Conservation (phyloP, 2,888 invertebrate species). For the Schrankia costaestrigalis region DNA sequence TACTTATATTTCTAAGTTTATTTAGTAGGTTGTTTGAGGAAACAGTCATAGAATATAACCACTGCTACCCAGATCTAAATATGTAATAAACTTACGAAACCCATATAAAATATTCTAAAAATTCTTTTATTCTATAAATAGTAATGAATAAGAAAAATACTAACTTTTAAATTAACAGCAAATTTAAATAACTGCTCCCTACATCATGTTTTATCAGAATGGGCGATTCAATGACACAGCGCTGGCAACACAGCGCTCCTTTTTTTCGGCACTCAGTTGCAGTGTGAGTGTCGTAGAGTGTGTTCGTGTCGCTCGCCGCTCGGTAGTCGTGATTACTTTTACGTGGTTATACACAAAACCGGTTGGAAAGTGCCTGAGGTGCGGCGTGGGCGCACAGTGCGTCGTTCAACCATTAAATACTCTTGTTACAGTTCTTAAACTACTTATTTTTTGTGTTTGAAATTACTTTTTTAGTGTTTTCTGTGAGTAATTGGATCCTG, state of each 20-base stretch:
- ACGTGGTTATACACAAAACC: slow-evolving; percentile 65
- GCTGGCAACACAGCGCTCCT: slow-evolving; percentile 48
- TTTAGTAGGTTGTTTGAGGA: no score
- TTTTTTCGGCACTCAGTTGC: slow-evolving; percentile 54
- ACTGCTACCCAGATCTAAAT: no score
- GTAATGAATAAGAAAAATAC: no score
- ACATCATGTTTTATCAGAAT: slow-evolving; percentile 22
- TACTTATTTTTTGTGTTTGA: slow-evolving; percentile 43
- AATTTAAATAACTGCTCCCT: no score
- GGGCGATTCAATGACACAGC: not conserved
- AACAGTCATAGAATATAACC: no score
- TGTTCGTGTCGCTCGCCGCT: slow-evolving; percentile 37
- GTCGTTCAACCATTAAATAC: slow-evolving; percentile 61
- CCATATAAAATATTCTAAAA: no score
- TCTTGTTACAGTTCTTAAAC: slow-evolving; percentile 39
- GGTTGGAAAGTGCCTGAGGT: slow-evolving; percentile 74
- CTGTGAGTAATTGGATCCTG: slow-evolving; percentile 39
- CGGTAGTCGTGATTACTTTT: slow-evolving; percentile 57
- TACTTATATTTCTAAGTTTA: no score
- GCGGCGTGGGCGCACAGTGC: slow-evolving; percentile 67
- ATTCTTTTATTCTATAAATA: no score
- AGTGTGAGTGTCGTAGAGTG: slow-evolving; percentile 39
- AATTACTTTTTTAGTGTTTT: slow-evolving; percentile 41
- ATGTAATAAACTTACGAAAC: no score
- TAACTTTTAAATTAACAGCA: no score